Evolutionary conservation across 2,797 vertebrate species (phyloP), one percentile per base, ranked within the genome.

Genomic region (Garrulus glandarius): DNA sequence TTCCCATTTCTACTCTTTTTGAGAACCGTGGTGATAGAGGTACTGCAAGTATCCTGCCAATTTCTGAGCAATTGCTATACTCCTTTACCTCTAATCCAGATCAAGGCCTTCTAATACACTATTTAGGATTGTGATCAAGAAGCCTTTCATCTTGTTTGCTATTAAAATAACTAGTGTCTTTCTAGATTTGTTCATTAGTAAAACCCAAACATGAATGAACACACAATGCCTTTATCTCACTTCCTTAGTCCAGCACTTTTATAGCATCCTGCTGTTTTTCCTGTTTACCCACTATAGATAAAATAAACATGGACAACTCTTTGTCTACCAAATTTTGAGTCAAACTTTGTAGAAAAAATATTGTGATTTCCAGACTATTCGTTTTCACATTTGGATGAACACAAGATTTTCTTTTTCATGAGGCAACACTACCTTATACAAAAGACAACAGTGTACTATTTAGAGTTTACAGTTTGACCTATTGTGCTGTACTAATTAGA

Each of bases 1-100:
- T 98, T 89, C 98, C 98, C n/a, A 98, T 98, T 95, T 98, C 98
- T 46, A 98, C 98, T 64, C 97, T 98, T 87, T 98, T 98, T 36
- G 97, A 98, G 15, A 98, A 97, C 80, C 59, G 2, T 18, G 90
- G 95, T 6, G 95, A 98, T 16, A 97, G 97, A 98, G 98, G 98
- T 98, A 98, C 47, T 14, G 27, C 88, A 94, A 89, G 78, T 84
- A 59, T 56, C 18, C 53, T 67, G 13, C 30, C 39, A 79, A 10
- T 87, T 95, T 77, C 57, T 91, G 11, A 88, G 15, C 16, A n/a
- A 30, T 30, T 82, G 9, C 50, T 89, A 60, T 84, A 78, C 39
- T 67, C 27, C 17, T 88, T 86, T 76, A 60, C 61, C 22, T 74
- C 70, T 34, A 47, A 41, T 86, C 50, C 55, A 39, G 55, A 61